Conservation (phyloP, 23 tunicate genomes). For the Halocynthia aurantium region DNA sequence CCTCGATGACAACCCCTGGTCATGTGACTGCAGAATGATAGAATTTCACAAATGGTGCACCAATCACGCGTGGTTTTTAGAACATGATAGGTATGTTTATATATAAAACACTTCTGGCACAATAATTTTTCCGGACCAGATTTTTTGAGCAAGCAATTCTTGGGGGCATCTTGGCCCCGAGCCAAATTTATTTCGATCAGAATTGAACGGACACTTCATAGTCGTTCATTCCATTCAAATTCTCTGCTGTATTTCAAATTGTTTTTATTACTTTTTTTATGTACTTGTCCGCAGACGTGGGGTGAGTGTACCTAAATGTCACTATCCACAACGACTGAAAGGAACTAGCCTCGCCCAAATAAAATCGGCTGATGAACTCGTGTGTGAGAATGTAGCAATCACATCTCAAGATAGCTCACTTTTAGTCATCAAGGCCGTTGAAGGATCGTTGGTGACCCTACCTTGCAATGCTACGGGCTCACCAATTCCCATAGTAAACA, state of each 20-base stretch:
- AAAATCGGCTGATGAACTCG: neutral
- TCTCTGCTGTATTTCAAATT: no score
- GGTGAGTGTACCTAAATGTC: slow-evolving; percentile 5
- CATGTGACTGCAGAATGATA: slow-evolving; percentile 24
- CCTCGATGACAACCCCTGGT: slow-evolving; percentile 25
- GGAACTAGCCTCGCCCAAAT: neutral
- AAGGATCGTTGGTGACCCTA: neutral
- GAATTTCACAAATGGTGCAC: slow-evolving; percentile 16
- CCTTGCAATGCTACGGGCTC: neutral
- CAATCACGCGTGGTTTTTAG: neutral
- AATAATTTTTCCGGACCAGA: no score
- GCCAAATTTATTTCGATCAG: no score
- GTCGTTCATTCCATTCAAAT: no score
- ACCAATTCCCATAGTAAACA: neutral
- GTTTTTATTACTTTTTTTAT: neutral
- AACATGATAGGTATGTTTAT: slow-evolving; percentile 2
- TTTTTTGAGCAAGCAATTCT: no score
- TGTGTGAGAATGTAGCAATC: neutral
- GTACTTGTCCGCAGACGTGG: neutral
- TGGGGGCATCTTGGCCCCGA: no score
- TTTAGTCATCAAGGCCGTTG: neutral
- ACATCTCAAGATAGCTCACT: neutral
- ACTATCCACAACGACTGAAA: neutral
- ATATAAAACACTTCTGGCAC: no score
- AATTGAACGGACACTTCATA: no score